A percentile compares a stretch with the other conserved stretches of the same genome.
phyloP scores from a whole-genome alignment of 1,140 invertebrate species.

The Anagrus nilaparvatae region DNA sequence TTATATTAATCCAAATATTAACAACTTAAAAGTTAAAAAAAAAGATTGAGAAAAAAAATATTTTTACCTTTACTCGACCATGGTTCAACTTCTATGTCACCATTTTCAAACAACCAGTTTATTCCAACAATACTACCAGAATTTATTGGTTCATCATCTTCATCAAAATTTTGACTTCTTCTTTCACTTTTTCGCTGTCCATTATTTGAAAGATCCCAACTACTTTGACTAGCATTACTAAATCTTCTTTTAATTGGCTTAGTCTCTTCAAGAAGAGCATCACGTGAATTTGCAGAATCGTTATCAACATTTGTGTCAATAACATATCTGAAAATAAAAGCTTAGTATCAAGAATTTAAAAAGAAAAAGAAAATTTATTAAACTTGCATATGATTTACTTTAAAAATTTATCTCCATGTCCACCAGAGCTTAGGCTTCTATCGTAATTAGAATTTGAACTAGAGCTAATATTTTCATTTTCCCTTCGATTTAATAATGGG shows the following conservation, averaged over 20 bases:
- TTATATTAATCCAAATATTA: background rate
- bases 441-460: slow-evolving; percentile 30
- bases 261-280: slow-evolving; percentile 32
- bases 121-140: slow-evolving; percentile 40
- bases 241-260: slow-evolving; percentile 32
- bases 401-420: slow-evolving; percentile 34
- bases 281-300: slow-evolving; percentile 36
- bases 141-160: slow-evolving; percentile 31
- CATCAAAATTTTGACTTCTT: slow-evolving; percentile 11
- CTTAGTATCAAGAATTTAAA: background rate
- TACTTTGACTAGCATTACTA: slow-evolving; percentile 38
- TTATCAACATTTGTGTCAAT: slow-evolving; percentile 32
- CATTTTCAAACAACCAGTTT: slow-evolving; percentile 45
- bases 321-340: slow-evolving; percentile 27
- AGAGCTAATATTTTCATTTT: slow-evolving; percentile 23
- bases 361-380: slow-evolving; percentile 8
- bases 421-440: slow-evolving; percentile 28
- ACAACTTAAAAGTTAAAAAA: background rate
- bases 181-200: slow-evolving; percentile 29
- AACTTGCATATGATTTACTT: no score
- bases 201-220: slow-evolving; percentile 33
- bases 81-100: slow-evolving; percentile 32
- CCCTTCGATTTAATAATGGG: slow-evolving; percentile 50
- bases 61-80: slow-evolving; percentile 41
- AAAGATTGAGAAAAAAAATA: slow-evolving; percentile 3